Evolutionary conservation across 2,797 vertebrate species (phyloP).

Genomic region (Enteromius treurensis): DNA sequence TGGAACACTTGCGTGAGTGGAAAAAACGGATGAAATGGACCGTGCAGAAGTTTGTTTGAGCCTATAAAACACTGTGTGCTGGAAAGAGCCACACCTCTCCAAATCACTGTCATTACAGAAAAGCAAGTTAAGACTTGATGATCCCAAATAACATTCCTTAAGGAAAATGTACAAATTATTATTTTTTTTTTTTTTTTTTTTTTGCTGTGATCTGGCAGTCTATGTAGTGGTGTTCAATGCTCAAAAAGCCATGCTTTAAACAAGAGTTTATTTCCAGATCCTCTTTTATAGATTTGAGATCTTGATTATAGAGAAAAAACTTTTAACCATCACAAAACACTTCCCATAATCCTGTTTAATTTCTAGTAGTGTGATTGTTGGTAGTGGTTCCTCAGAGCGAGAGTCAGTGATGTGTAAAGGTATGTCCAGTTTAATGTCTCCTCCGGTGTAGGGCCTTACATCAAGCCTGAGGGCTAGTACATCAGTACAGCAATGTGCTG

Average conservation of each 20-base stretch:
- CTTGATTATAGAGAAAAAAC: neutral
- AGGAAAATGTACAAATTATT: too few relatives aligned
- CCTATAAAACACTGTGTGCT: conserved; percentile 41
- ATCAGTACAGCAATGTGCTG: conserved; percentile 49
- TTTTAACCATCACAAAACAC: neutral
- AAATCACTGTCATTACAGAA: conserved; percentile 57
- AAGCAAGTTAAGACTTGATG: conserved; percentile 75
- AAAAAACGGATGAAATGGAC: neutral
- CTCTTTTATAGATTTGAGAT: neutral
- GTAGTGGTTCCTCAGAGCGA: neutral
- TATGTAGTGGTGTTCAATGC: conserved; percentile 54
- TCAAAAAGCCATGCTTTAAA: neutral
- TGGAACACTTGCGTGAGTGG: neutral
- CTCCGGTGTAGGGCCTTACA: neutral
- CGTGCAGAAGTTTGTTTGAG: neutral
- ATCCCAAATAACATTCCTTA: conserved; percentile 54
- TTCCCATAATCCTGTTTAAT: neutral
- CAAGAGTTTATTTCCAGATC: neutral
- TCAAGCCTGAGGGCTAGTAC: conserved; percentile 26
- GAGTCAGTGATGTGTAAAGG: conserved; percentile 43
- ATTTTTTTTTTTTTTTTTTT: too few relatives aligned
- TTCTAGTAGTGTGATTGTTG: neutral
- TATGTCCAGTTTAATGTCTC: conserved; percentile 23
- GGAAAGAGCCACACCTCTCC: conserved; percentile 58
- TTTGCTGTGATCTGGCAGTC: conserved; percentile 37